Evolutionary conservation across 2,797 vertebrate genomes (phyloP).

Genomic region (Acipenser ruthenus): DNA sequence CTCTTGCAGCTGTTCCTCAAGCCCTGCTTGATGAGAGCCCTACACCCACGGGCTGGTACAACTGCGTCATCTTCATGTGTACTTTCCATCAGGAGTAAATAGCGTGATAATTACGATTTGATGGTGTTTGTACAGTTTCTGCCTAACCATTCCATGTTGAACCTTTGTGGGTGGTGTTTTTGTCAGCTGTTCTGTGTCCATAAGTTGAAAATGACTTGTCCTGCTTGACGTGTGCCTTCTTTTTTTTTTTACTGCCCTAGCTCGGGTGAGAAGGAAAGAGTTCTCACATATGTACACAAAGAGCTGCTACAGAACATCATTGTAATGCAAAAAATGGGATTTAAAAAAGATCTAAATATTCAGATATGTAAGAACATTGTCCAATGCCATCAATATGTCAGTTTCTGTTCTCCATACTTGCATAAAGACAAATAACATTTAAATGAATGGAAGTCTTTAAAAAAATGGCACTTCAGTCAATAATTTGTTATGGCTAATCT

Average conservation of each 20-base stretch:
- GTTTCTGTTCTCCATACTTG: too few relatives aligned
- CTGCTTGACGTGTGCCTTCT: constrained; percentile 9
- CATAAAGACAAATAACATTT: too few relatives aligned
- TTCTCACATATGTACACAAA: too few relatives aligned
- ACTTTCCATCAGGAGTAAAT: constrained; percentile 12
- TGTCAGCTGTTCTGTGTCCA: constrained; percentile 10
- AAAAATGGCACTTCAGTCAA: too few relatives aligned
- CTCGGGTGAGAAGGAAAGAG: too few relatives aligned
- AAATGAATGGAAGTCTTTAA: too few relatives aligned
- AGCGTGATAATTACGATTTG: constrained; percentile 11
- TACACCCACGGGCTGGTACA: background rate
- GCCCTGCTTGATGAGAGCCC: background rate
- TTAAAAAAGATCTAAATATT: too few relatives aligned
- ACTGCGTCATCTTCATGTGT: background rate
- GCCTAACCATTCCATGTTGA: background rate
- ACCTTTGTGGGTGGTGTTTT: background rate
- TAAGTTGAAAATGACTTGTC: constrained; percentile 9
- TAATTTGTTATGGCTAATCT: too few relatives aligned
- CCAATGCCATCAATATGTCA: too few relatives aligned
- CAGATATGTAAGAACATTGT: too few relatives aligned
- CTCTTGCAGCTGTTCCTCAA: constrained; percentile 3
- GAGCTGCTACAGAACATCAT: too few relatives aligned
- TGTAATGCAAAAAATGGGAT: too few relatives aligned
- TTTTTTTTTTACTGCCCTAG: background rate
- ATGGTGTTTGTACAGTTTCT: background rate